Base-by-base conservation (phyloP, 1,140 invertebrate species). In the Diprion similis region DNA sequence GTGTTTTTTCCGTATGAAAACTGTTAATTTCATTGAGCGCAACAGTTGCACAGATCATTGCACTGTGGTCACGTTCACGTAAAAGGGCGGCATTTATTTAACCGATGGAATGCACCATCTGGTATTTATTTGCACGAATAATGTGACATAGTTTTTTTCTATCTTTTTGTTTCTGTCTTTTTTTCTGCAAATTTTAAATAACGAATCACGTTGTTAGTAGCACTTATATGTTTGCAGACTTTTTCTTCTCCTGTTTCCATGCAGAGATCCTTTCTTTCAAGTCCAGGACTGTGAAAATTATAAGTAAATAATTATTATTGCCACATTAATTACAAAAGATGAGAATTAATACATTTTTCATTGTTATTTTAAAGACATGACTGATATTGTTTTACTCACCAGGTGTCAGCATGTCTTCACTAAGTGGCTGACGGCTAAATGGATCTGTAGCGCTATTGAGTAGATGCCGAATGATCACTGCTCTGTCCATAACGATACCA, bases 391-490 rank as follows among this genome's bases (percentile, higher is more conserved):
- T 18, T n/a, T 66, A 78, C 81, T 88, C 85, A 95, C 94, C 93
- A 84, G 94, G 93, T 68, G 89, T 88, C 19, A 98, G 90, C 91
- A 96, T 94, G 76, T 97, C 95, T 89, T 97, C 96, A 65, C 93
- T 96, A 9, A 99, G 91, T 8, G 94, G 95, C 85, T 98, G 97
- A 66, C 98, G 89, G 85, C 97, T 99, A 88, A 99, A 99, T 3
- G 98, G 98, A 91, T 99, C 98, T 1, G 97, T 99, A 78, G 93
- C 94, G 78, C 97, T 98, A 86, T 98, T 99, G 68, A 99, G 91
- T 81, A 99, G 91, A 90, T 99, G 98, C 72, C 95, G 91, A 77
- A 96, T 91, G 70, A 99, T 99, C 75, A 98, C 95, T 45, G 96
- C 92, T 68, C 97, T 91, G 87, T 99, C 98, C 96, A 99, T 99